Evolutionary conservation across 2,797 vertebrate species (phyloP), one percentile per base, ranked within the genome.

Genomic region (Lagocephalus sceleratus): DNA sequence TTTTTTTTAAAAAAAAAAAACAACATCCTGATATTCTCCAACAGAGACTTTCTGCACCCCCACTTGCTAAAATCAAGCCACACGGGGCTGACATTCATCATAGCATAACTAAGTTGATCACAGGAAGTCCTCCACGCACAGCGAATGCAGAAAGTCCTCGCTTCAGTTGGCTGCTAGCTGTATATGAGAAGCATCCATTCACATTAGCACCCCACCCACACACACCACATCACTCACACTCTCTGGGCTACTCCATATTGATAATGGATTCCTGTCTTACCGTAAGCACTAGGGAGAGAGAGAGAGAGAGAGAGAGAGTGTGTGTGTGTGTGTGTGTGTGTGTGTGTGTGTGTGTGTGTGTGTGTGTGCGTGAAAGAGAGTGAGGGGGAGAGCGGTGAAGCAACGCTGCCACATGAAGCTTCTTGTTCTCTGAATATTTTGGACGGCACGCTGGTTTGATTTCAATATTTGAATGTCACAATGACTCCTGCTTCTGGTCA

Each of bases 161-260:
- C 66, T 85, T 78, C 59, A 71, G 70, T 49, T 61, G 72, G 72
- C 70, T 77, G 62, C 51, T 68, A 71, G 73, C 72, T 66, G 60
- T 78, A 70, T 76, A 80, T 79, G 75, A 81, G 76, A 81, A 61
- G 71, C 76, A 87, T 86, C 77, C 70, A 84, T 85, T 84, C 83
- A 80, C 75, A 84, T 85, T 81, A 84, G 70, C 68, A 71, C 60
- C 69, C 57, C 69, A 65, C 75, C 67, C 68, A 76, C 67, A 79
- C 68, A 51, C 16, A 48, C 58, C 71, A 67, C 83, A 84, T 84
- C 82, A 71, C 74, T 87, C 70, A 78, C 51, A 20, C 54, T 62
- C 63, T 68, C 73, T 63, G 54, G 46, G 55, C 61, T 64, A 61
- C 71, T 73, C 52, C 47, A 51, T 60, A 70, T 46, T 71, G 51